Evolutionary conservation across 2,113 vertebrate genomes (phyloP).

Genomic region (Hippocampus guttulatus): DNA sequence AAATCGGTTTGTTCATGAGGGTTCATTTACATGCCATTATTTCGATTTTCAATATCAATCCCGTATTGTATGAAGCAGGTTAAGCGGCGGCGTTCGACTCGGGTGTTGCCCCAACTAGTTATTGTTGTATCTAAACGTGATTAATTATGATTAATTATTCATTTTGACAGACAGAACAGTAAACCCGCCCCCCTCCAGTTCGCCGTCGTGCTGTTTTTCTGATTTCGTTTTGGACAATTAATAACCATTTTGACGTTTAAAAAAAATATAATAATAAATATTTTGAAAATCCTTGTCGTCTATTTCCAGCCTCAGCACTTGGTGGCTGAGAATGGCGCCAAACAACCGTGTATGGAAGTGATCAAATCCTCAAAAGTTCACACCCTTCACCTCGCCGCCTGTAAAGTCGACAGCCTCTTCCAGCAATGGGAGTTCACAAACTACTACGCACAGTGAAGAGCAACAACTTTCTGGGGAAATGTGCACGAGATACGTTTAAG

Average conservation of each 20-base stretch:
- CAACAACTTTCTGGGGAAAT: background rate
- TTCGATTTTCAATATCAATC: background rate
- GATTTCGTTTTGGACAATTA: too few relatives aligned
- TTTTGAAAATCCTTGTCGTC: constrained; percentile 1
- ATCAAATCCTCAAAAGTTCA: constrained; percentile 28
- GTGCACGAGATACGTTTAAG: background rate
- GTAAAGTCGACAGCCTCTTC: constrained; percentile 65
- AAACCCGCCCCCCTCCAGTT: too few relatives aligned
- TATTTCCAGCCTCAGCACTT: constrained; percentile 77
- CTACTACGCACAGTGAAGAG: constrained; percentile 71
- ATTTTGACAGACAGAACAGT: too few relatives aligned
- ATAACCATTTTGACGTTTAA: too few relatives aligned
- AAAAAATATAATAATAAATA: too few relatives aligned
- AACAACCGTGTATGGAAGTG: constrained; percentile 76
- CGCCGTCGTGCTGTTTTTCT: too few relatives aligned
- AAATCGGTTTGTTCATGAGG: background rate
- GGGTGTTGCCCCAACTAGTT: too few relatives aligned
- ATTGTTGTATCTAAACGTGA: too few relatives aligned
- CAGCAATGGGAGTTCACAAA: constrained; percentile 92
- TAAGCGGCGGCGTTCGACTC: too few relatives aligned
- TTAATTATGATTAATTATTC: background rate
- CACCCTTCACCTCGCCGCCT: constrained; percentile 59
- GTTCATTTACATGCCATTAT: background rate
- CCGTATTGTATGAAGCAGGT: too few relatives aligned
- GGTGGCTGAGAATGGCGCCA: constrained; percentile 65